Evolutionary conservation across 92 coral and sea anemone genomes (phyloP).

Genomic region (Plumapathes pennacea): DNA sequence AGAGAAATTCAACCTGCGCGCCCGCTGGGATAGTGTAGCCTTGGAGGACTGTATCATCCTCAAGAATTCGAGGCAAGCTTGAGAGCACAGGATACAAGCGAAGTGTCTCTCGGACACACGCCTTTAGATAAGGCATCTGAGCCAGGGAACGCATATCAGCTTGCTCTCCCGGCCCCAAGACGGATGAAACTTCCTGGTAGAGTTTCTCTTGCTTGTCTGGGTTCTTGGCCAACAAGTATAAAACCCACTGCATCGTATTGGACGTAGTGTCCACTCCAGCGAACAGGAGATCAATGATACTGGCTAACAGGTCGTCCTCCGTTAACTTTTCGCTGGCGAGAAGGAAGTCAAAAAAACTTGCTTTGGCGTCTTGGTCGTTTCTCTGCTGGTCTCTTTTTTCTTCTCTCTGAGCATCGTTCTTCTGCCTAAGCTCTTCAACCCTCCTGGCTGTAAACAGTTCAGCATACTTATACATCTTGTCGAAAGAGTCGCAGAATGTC

Average conservation of each 20-base stretch:
- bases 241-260: slow-evolving; percentile 55
- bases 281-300: slow-evolving; percentile 58
- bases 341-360: slow-evolving; percentile 30
- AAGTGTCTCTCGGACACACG: slow-evolving; percentile 60
- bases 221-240: slow-evolving; percentile 53
- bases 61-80: slow-evolving; percentile 11
- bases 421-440: slow-evolving; percentile 27
- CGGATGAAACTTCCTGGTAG: slow-evolving; percentile 43
- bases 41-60: slow-evolving; percentile 21
- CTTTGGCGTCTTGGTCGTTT: background rate
- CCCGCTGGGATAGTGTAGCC: slow-evolving; percentile 62
- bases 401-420: background rate
- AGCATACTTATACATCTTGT: slow-evolving; percentile 61
- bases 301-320: slow-evolving; percentile 36
- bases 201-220: slow-evolving; percentile 52
- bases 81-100: slow-evolving; percentile 57
- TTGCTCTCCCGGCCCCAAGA: slow-evolving; percentile 28
- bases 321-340: slow-evolving; percentile 40
- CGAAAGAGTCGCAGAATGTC: slow-evolving; percentile 23
- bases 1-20: slow-evolving; percentile 7
- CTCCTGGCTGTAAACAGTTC: slow-evolving; percentile 52
- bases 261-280: slow-evolving; percentile 67
- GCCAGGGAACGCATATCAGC: slow-evolving; percentile 10
- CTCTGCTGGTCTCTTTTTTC: background rate
- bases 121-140: slow-evolving; percentile 55